Conservation (phyloP, 35 echinoderm and acorn worm genomes). For the Ptychodera flava region DNA sequence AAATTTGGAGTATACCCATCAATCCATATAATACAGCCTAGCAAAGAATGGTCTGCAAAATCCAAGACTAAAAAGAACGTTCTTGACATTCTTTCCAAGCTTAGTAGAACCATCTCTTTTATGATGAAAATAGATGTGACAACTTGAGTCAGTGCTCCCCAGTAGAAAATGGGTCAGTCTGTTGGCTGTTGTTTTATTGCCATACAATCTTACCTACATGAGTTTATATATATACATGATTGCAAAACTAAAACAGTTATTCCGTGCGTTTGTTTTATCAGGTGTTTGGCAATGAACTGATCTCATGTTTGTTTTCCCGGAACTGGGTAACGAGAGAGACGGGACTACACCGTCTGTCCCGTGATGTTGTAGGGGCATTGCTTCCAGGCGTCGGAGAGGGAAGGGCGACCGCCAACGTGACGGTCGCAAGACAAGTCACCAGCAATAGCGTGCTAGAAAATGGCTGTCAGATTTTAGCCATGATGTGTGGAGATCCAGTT, state of each 20-base stretch:
- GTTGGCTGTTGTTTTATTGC: no score
- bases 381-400: not conserved
- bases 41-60: no score
- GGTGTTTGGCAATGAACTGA: constrained; percentile 48
- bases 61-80: no score
- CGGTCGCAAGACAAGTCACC: not conserved
- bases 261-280: constrained; percentile 14
- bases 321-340: constrained; percentile 54
- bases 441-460: constrained; percentile 9
- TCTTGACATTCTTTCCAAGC: not conserved
- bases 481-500: constrained; percentile 55
- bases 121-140: not conserved
- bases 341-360: constrained; percentile 44
- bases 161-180: no score
- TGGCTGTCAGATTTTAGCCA: constrained; percentile 45
- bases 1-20: no score
- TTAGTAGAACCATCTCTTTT: not conserved
- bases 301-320: constrained; percentile 33
- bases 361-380: constrained; percentile 25
- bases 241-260: no score
- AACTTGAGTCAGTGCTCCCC: no score
- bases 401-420: not conserved
- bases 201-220: no score
- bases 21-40: no score
- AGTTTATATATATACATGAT: no score